These are phyloP conservation scores for Orchesellides sinensis DNA, from an alignment of 2,888 invertebrate species.

Conservation along the genomic window DNA sequence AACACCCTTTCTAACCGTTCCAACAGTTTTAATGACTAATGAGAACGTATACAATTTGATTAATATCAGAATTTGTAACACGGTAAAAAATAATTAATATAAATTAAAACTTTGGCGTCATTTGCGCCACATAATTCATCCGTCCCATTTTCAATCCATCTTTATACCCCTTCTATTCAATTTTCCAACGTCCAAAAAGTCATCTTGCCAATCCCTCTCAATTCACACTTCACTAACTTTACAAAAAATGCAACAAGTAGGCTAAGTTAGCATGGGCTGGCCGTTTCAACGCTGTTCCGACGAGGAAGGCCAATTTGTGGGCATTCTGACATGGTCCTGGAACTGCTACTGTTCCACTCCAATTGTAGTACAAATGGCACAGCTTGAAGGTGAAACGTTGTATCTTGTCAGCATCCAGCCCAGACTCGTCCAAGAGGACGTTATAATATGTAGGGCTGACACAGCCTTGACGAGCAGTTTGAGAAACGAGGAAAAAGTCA, in stretches of 20 bases:
- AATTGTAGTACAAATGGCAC: slow-evolving; percentile 1
- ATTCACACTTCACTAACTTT: neutral
- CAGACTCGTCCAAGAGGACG: slow-evolving; percentile 85
- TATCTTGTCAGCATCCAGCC: slow-evolving; percentile 76
- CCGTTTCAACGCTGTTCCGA: slow-evolving; percentile 85
- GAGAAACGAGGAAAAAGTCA: slow-evolving; percentile 94
- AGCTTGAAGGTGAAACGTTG: slow-evolving; percentile 80
- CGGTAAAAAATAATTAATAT: too few relatives aligned
- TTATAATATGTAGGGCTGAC: slow-evolving; percentile 95
- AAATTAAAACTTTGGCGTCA: too few relatives aligned
- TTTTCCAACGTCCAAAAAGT: too few relatives aligned
- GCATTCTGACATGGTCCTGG: slow-evolving; percentile 80
- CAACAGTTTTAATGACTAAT: too few relatives aligned
- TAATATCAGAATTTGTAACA: too few relatives aligned
- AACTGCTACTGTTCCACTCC: slow-evolving; percentile 76
- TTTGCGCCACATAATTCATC: too few relatives aligned
- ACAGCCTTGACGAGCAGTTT: slow-evolving; percentile 91
- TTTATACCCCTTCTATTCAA: too few relatives aligned
- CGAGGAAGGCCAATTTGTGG: slow-evolving; percentile 84
- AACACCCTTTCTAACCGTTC: too few relatives aligned
- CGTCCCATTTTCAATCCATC: too few relatives aligned
- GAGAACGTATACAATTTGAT: too few relatives aligned
- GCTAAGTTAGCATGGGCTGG: slow-evolving; percentile 13
- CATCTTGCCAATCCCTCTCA: too few relatives aligned
- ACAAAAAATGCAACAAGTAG: slow-evolving; percentile 42